Evolutionary conservation across 2,113 vertebrate genomes (phyloP), one percentile per base, ranked within the genome.

Genomic region (Microtus ochrogaster): DNA sequence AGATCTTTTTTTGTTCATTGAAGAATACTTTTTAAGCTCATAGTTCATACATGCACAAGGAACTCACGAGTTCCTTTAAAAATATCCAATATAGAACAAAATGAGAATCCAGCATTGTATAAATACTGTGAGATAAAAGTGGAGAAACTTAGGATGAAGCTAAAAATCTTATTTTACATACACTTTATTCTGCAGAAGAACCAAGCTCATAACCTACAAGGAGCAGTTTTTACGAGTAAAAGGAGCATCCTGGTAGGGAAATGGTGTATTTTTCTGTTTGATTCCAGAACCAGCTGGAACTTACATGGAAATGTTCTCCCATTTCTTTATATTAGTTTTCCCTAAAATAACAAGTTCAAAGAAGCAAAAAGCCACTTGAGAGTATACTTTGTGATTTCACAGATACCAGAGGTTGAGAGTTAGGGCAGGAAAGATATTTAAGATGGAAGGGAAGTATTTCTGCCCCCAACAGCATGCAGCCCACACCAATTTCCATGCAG

Each of bases 261-360:
- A 70, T 17, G 55, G n/a, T 11, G 12, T 2, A 16, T 30, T 84
- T 78, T 72, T 58, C 41, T 82, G n/a, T 39, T n/a, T 90, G 79
- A 49, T 74, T 95, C 63, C 36, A 90, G 76, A 91, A 39, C n/a
- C 52, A 61, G 44, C 39, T 66, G 52, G 36, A 91, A 65, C 66
- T 84, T 65, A 90, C 24, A 30, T 7, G 28, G 52, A 30, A 94
- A 84, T 70, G 88, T 19, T 21, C 65, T 44, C 11, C 66, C 28
- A 39, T 26, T 3, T 93, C 73, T 92, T 91, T 52, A 68, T 93
- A 85, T 92, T 84, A 90, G 39, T 79, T 83, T 96, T 28, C 41
- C 55, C 44, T 92, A 94, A 91, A 88, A 72, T 90, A 94, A 76
- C 58, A 90, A 85, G 13, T 94, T 96, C 72, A 85, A 95, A 94